Percentiles rank a stretch among this genome's conserved stretches.
Conservation (phyloP, 1,140 invertebrate genomes). For the Penaeus vannamei region DNA sequence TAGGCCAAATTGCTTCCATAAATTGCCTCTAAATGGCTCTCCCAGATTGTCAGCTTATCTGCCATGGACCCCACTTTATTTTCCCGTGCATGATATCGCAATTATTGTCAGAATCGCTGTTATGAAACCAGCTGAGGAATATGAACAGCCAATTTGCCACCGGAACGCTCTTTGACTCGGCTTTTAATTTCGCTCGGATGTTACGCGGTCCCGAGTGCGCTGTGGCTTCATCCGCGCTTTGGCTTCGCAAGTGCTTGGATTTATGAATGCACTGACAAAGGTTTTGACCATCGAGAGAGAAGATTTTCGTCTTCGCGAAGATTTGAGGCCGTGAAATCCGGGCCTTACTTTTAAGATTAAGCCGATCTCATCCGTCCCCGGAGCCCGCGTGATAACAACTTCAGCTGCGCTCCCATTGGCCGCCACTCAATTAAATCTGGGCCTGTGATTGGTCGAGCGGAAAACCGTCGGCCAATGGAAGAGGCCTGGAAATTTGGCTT, state of each 20-base stretch:
- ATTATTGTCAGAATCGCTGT: constrained; percentile 67
- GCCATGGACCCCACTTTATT: constrained; percentile 63
- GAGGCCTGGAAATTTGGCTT: constrained; percentile 43
- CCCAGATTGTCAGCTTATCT: constrained; percentile 67
- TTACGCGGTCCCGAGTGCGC: not conserved
- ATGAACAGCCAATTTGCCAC: constrained; percentile 61
- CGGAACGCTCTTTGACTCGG: not conserved
- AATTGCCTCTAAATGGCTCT: constrained; percentile 61
- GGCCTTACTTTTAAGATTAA: constrained; percentile 64
- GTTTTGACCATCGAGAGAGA: too few relatives aligned
- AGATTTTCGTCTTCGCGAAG: constrained; percentile 29
- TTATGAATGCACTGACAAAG: not conserved
- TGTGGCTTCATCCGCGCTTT: not conserved
- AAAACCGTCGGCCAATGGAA: constrained; percentile 49
- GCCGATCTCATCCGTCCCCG: constrained; percentile 55
- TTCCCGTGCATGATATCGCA: constrained; percentile 65
- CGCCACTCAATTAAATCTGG: constrained; percentile 63
- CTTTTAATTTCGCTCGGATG: constrained; percentile 32
- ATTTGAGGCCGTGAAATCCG: not conserved
- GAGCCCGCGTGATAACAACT: constrained; percentile 66
- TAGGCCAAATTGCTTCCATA: constrained; percentile 66
- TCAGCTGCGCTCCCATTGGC: constrained; percentile 60
- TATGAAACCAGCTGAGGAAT: constrained; percentile 64
- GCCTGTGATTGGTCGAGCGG: constrained; percentile 49
- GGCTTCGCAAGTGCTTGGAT: not conserved